These are phyloP conservation scores for Syrista parreyssii DNA, from an alignment of 2,888 invertebrate genomes.

Conservation along the genomic window DNA sequence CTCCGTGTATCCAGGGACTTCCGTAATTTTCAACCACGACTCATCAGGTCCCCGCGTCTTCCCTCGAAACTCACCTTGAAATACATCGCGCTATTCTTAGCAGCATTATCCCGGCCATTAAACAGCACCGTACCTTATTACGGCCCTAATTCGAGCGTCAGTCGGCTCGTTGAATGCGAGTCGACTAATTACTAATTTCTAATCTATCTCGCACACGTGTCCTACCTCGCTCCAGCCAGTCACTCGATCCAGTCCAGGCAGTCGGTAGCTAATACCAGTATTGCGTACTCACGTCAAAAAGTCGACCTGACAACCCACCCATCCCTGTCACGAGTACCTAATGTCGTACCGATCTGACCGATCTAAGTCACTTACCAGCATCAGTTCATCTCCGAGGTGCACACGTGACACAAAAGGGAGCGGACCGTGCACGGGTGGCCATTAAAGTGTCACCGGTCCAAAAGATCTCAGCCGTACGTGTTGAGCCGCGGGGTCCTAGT, in stretches of 20 bases:
- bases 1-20: background rate
- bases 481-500: background rate
- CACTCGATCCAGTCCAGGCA: background rate
- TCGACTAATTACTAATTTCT: slow-evolving; percentile 5
- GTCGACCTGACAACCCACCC: slow-evolving; percentile 4
- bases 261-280: background rate
- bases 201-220: slow-evolving; percentile 2
- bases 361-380: slow-evolving; percentile 1
- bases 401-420: background rate
- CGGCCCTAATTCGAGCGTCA: slow-evolving; percentile 6
- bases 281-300: background rate
- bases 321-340: background rate
- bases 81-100: background rate
- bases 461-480: background rate
- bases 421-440: background rate
- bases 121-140: background rate
- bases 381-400: background rate
- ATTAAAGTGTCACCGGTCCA: background rate
- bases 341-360: background rate
- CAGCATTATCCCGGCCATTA: background rate
- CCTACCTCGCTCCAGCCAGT: background rate
- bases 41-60: background rate
- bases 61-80: background rate
- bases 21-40: background rate
- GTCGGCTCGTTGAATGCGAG: slow-evolving; percentile 1